Base-by-base conservation (phyloP, 2,888 invertebrate genomes). In the Rutpela maculata region DNA sequence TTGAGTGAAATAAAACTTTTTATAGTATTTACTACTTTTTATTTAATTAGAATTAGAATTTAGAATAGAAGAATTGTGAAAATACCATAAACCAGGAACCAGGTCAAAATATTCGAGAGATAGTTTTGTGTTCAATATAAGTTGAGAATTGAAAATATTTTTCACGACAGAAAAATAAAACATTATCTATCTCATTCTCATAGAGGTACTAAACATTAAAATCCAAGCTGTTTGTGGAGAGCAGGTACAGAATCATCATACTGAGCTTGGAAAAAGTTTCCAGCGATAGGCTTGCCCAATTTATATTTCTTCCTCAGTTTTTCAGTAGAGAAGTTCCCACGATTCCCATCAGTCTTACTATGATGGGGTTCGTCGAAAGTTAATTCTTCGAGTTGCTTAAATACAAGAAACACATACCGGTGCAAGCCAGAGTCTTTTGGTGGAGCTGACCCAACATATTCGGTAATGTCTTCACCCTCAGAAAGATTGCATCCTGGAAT, bases 341-440 rank as follows among this genome's bases (percentile, higher is more conserved):
- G 90, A 73, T 90, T 91, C n/a, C 91, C 91, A 9, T 91, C 91
- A 31, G 90, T 91, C 79, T 90, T 91, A 78, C 84, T 91, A 6
- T 91, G 87, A 78, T 91, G 91, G 22, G 84, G 79, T 75, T 87
- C 87, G 43, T 82, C 80, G 74, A 87, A 86, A 6, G 75, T 74
- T 2, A 93, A 76, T 83, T 92, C 92, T 12, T 88, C 89, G 0
- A 91, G 90, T 84, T 96, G 96, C 85, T 95, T 93, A 89, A 92
- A 96, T 12, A 94, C 85, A 66, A 95, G 85, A 88, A 93, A 94
- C 15, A 95, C 92, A 85, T 95, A 95, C 17, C 95, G 92, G 89
- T 95, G 95, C 17, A 95, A 89, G 12, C 94, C 94, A 50, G 94
- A 93, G 65, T 92, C 93, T 89, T 94, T 92, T 10, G 95, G 95